Conservation (phyloP, 1,140 invertebrate species). For the Procambarus clarkii region DNA sequence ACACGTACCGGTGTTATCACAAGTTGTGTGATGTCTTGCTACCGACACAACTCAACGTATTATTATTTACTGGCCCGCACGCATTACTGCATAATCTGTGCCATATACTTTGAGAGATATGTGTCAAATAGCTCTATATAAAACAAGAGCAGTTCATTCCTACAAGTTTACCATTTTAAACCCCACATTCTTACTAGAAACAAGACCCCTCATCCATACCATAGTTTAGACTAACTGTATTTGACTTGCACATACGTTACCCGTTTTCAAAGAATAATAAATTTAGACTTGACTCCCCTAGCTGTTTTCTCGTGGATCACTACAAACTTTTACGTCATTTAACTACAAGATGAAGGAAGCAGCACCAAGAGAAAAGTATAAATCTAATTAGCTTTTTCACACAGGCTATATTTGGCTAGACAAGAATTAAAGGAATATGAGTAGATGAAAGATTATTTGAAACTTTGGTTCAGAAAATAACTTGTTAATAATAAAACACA, state of each 20-base stretch:
- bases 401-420: constrained; percentile 59
- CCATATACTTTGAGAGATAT: too few relatives aligned
- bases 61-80: too few relatives aligned
- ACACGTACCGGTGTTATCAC: not conserved
- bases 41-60: too few relatives aligned
- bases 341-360: constrained; percentile 48
- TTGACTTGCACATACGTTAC: constrained; percentile 8
- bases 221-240: not conserved
- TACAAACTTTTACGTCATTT: constrained; percentile 27
- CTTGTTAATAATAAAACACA: not conserved
- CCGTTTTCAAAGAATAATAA: constrained; percentile 26
- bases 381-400: constrained; percentile 37
- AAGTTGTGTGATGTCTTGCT: too few relatives aligned
- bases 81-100: too few relatives aligned
- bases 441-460: constrained; percentile 58
- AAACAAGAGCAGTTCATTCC: too few relatives aligned
- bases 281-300: constrained; percentile 23
- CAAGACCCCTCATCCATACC: not conserved
- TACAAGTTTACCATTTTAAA: too few relatives aligned
- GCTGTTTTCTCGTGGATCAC: constrained; percentile 26
- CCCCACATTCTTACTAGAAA: not conserved
- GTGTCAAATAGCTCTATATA: too few relatives aligned
- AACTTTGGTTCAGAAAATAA: constrained; percentile 67
- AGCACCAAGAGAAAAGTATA: constrained; percentile 43
- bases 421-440: constrained; percentile 66